A percentile compares a stretch with the other conserved stretches of the same genome.
These are phyloP conservation scores for Eleginops maclovinus DNA, from an alignment of 2,113 vertebrate genomes.

Conservation along the genomic window DNA sequence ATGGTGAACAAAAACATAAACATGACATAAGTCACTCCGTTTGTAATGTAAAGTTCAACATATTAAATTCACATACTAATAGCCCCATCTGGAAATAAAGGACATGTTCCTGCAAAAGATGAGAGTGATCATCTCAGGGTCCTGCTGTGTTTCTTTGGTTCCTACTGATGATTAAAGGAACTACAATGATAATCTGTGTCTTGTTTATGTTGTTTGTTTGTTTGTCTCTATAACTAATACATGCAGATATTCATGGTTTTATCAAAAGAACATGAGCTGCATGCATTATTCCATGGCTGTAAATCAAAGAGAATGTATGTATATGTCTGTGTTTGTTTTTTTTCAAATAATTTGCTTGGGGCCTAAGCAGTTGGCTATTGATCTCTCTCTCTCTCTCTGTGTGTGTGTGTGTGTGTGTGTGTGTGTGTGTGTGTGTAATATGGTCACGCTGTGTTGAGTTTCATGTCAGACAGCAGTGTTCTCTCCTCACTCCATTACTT, in stretches of 20 bases:
- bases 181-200: background rate
- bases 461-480: constrained; percentile 75
- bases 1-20: background rate
- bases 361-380: constrained; percentile 59
- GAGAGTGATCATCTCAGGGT: background rate
- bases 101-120: background rate
- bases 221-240: background rate
- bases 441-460: constrained; percentile 73
- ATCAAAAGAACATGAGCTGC: background rate
- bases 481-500: constrained; percentile 76
- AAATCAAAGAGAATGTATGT: constrained; percentile 23
- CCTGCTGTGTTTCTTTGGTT: background rate
- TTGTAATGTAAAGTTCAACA: background rate
- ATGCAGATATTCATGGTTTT: background rate
- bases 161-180: background rate
- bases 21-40: background rate
- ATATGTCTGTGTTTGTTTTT: constrained; percentile 1
- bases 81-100: background rate
- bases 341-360: constrained; percentile 46
- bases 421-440: constrained; percentile 3
- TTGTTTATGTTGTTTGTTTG: background rate
- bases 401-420: background rate
- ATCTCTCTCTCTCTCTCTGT: constrained; percentile 32
- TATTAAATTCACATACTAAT: background rate
- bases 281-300: constrained; percentile 5